Evolutionary conservation across 2,113 vertebrate genomes (phyloP), one percentile per base, ranked within the genome.

Genomic region (Sylvietta virens): DNA sequence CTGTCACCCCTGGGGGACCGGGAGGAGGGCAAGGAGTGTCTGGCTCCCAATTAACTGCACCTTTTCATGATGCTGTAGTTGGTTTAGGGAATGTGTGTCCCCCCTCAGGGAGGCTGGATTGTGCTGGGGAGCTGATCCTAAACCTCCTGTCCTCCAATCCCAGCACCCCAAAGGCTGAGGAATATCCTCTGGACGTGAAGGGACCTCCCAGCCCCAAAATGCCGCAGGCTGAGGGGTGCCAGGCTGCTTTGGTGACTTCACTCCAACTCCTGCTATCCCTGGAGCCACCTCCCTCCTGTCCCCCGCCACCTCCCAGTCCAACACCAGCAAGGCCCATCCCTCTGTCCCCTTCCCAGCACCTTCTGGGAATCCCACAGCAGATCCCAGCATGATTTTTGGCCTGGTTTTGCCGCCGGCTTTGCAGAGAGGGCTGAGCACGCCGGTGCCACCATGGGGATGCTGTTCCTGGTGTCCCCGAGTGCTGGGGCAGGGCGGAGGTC

Each of bases 211-310:
- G 39, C 44, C 44, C 35, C n/a, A 9, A 9, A 20, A 31, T 18
- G 9, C 4, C 24, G 27, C 28, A 1, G 1, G 2, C 0, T 1
- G 1, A 4, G 61, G 20, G 6, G 13, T 71, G 10, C 30, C 19
- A 51, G 39, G 16, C 48, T 44, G 44, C 51, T 86, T 44, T 30
- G 42, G 23, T 39, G 78, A 6, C 57, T 87, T 81, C 9, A 3
- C 31, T 28, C 24, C 42, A 3, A 0, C 35, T 72, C 58, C 64
- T 7, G 5, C 78, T 62, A 13, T 33, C 39, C 64, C n/a, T 37
- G 40, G 14, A 47, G 48, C 86, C 64, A 15, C 60, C 61, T 51
- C 2, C 0, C 48, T 26, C 4, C 50, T 57, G 57, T 71, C 66
- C 61, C 60, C 15, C 9, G 3, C 19, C 57, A 17, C 39, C 3